phyloP scores from a whole-genome alignment of 2,113 vertebrate species.

The Catharus minimus region DNA sequence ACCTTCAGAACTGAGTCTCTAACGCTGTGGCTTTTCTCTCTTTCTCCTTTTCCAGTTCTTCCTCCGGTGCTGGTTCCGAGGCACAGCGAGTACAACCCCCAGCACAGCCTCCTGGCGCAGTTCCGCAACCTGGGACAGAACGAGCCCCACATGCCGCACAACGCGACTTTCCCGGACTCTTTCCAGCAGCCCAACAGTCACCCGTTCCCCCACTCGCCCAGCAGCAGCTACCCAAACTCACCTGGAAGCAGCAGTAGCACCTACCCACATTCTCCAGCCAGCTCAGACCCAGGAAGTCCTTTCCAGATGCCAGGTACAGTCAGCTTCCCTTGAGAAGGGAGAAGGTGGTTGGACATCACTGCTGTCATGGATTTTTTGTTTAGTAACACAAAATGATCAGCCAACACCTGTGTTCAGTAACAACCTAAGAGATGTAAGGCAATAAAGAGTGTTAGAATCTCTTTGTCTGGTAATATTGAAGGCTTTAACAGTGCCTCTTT shows the following conservation, averaged over 20 bases:
- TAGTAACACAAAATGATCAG: not conserved
- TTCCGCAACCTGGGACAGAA: conserved; percentile 94
- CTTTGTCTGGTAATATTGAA: not conserved
- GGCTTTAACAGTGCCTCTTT: not conserved
- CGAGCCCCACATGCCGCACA: conserved; percentile 96
- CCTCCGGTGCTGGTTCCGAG: conserved; percentile 96
- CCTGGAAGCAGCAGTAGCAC: conserved; percentile 92
- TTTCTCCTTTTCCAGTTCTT: conserved; percentile 79
- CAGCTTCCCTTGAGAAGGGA: not conserved
- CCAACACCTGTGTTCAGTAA: not conserved
- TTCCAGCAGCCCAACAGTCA: conserved; percentile 85
- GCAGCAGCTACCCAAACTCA: conserved; percentile 93
- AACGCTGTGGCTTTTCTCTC: not conserved
- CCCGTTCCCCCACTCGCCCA: conserved; percentile 82
- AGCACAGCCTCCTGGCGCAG: conserved; percentile 95
- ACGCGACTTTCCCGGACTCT: conserved; percentile 94
- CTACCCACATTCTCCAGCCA: conserved; percentile 94
- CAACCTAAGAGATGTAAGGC: not conserved
- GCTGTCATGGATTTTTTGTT: not conserved
- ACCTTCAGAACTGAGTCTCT: not conserved
- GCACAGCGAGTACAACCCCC: conserved; percentile 98
- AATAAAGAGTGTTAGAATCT: not conserved
- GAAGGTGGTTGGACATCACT: not conserved
- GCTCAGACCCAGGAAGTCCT: conserved; percentile 93
- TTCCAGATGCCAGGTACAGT: conserved; percentile 95